Evolutionary conservation across 2,113 vertebrate genomes (phyloP).

Genomic region (Aramus guarauna): DNA sequence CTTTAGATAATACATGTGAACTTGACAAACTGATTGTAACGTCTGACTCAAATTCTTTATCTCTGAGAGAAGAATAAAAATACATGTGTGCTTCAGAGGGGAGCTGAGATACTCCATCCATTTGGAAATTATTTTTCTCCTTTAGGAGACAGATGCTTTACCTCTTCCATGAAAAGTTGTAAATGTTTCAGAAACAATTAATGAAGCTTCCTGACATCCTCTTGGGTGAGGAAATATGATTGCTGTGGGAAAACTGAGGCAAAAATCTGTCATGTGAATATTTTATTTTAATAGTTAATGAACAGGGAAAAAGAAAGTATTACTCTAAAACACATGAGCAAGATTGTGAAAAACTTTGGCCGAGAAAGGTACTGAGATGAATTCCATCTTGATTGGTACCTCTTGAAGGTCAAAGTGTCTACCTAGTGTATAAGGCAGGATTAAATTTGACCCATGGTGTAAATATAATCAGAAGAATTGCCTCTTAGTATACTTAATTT

Average conservation of each 20-base stretch:
- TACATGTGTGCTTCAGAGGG: neutral
- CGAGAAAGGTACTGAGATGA: neutral
- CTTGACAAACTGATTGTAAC: neutral
- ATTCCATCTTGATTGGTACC: neutral
- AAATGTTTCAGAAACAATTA: slow-evolving; percentile 70
- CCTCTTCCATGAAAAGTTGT: slow-evolving; percentile 58
- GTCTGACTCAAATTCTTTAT: slow-evolving; percentile 15
- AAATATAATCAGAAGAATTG: neutral
- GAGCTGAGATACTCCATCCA: slow-evolving; percentile 13
- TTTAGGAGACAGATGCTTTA: slow-evolving; percentile 55
- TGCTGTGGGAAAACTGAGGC: slow-evolving; percentile 62
- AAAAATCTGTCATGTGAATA: slow-evolving; percentile 63
- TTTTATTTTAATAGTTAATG: slow-evolving; percentile 68
- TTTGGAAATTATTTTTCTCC: slow-evolving; percentile 58
- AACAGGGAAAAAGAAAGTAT: slow-evolving; percentile 36
- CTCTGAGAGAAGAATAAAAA: slow-evolving; percentile 10
- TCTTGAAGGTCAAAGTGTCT: slow-evolving; percentile 32
- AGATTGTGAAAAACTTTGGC: slow-evolving; percentile 25
- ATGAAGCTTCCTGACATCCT: slow-evolving; percentile 59
- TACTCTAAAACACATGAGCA: slow-evolving; percentile 36
- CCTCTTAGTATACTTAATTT: neutral
- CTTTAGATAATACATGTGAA: neutral
- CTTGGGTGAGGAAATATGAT: slow-evolving; percentile 62
- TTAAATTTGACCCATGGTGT: neutral
- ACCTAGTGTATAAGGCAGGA: neutral